Conservation (phyloP, 2,888 invertebrate species). For the Ecdyonurus torrentis region DNA sequence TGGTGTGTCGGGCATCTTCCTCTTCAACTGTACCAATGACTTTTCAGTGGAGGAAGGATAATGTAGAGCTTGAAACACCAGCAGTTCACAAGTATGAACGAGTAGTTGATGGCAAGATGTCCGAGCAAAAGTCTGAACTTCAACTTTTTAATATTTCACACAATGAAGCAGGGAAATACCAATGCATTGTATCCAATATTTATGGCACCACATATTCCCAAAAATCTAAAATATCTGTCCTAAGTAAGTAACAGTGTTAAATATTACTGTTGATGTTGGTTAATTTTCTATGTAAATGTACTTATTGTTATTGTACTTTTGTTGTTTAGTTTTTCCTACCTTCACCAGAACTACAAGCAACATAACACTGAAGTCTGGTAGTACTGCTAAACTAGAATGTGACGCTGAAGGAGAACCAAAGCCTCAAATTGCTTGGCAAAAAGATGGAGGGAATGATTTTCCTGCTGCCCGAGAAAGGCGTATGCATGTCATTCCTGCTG, state of each 20-base stretch:
- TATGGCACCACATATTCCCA: slow-evolving; percentile 81
- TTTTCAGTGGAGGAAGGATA: slow-evolving; percentile 81
- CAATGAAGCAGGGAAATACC: slow-evolving; percentile 73
- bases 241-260: slow-evolving; percentile 44
- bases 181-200: slow-evolving; percentile 78
- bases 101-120: slow-evolving; percentile 36
- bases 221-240: slow-evolving; percentile 71
- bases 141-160: slow-evolving; percentile 59
- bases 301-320: slow-evolving; percentile 7
- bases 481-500: slow-evolving; percentile 82
- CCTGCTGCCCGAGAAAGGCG: slow-evolving; percentile 86
- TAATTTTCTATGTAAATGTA: background rate
- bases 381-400: slow-evolving; percentile 76
- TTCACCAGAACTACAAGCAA: slow-evolving; percentile 74
- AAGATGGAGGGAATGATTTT: slow-evolving; percentile 85
- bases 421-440: slow-evolving; percentile 80
- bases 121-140: slow-evolving; percentile 42
- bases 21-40: slow-evolving; percentile 55
- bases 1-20: slow-evolving; percentile 69
- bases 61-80: slow-evolving; percentile 35
- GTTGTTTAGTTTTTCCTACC: slow-evolving; percentile 54
- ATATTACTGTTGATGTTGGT: too few species aligned
- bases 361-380: slow-evolving; percentile 68
- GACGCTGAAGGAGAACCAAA: slow-evolving; percentile 76
- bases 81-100: slow-evolving; percentile 19